Base-by-base conservation (phyloP, 2,888 invertebrate species). In the Crepidodera aurea region DNA sequence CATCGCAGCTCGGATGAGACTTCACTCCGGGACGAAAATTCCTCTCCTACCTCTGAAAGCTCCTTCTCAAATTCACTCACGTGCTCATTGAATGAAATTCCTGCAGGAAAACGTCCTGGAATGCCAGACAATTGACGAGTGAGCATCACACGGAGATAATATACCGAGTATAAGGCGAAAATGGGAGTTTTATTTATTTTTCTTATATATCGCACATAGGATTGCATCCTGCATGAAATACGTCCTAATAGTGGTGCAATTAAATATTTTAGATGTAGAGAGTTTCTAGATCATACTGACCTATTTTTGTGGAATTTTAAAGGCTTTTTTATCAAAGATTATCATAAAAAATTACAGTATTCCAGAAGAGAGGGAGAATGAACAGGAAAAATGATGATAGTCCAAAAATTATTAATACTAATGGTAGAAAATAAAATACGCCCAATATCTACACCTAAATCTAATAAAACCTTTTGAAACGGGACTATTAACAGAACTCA, bases 61-160 rank as follows among this genome's bases (percentile, higher is more conserved):
- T 73, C 73, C 71, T 64, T 62, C 70, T 70, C 74, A 75, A 76
- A 76, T 77, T 75, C 75, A 75, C 72, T 67, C 65, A 62, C 68
- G 67, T 71, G 71, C 66, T 72, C 69, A 69, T 73, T 71, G 67
- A 67, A 64, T 54, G 70, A 68, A 71, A 75, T 75, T 75, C 73
- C 73, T 56, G 16, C 15, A 50, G 62, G 51, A 32, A 60, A 55
- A 40, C 59, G 68, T 66, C 42, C 54, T 51, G 67, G 68, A 67
- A 70, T 70, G 71, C 68, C 56, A 66, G 64, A 69, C 69, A 71
- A 72, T 70, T 70, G 72, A 71, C 69, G 67, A 65, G 64, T 66
- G 65, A 54, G 32, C 48, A 60, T 32, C 22, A 44, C 65, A 64
- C 56, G 65, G 67, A 62, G 50, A 48, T 57, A 48, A 48, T 57